These are phyloP conservation scores for Eurystomus gularis DNA, from an alignment of 2,113 vertebrate genomes.

Conservation along the genomic window DNA sequence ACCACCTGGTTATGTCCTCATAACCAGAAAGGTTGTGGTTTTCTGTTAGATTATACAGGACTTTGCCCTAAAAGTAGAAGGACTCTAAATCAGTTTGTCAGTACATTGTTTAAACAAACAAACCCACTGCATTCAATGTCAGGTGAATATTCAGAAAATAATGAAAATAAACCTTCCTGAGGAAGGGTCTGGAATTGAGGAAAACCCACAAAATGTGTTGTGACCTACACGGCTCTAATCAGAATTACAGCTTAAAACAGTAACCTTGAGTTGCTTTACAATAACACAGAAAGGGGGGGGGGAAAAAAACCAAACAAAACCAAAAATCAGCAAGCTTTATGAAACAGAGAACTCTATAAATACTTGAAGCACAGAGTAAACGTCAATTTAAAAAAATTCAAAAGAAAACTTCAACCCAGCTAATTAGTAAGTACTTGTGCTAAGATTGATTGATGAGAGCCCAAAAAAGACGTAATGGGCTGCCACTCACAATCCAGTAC, in stretches of 20 bases:
- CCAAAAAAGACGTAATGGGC: not conserved
- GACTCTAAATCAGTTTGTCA: not conserved
- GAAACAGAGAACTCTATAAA: not conserved
- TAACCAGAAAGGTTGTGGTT: not conserved
- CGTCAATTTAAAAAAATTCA: not conserved
- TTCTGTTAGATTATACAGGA: not conserved
- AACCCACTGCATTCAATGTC: not conserved
- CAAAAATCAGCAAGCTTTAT: not conserved
- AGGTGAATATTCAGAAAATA: not conserved
- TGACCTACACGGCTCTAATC: not conserved
- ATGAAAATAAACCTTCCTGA: not conserved
- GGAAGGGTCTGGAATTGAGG: not conserved
- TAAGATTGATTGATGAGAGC: not conserved
- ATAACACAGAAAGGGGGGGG: not conserved
- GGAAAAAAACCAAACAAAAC: not conserved
- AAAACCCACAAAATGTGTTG: not conserved
- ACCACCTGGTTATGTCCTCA: no score
- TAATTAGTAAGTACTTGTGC: not conserved
- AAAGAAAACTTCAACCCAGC: not conserved
- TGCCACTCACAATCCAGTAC: not conserved
- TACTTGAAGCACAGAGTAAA: not conserved
- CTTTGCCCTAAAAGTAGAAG: not conserved
- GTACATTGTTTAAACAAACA: not conserved
- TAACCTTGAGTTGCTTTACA: not conserved
- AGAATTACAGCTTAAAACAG: not conserved